A percentile compares a stretch with the other conserved stretches of the same genome.
Conservation (phyloP, 1,140 invertebrate genomes). For the Atta cephalotes region DNA sequence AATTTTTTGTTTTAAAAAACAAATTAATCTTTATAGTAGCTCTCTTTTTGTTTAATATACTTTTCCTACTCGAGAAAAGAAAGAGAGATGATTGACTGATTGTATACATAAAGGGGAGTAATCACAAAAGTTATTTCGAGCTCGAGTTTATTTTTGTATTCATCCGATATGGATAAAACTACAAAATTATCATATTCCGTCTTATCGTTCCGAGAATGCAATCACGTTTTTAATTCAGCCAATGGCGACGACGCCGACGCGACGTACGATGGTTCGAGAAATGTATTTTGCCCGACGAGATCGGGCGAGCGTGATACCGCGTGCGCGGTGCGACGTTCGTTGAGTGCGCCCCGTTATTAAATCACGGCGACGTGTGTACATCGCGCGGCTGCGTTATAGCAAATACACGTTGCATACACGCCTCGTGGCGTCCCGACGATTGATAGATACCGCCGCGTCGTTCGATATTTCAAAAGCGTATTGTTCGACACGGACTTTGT, state of each 20-base stretch:
- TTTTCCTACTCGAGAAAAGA: background rate
- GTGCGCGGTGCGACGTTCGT: background rate
- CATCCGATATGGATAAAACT: background rate
- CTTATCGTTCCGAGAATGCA: slow-evolving; percentile 7
- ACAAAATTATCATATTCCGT: slow-evolving; percentile 26
- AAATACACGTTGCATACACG: slow-evolving; percentile 25
- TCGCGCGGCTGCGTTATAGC: slow-evolving; percentile 31
- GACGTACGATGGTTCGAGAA: slow-evolving; percentile 18
- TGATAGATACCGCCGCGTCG: slow-evolving; percentile 37
- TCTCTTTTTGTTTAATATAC: background rate
- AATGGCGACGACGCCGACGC: background rate
- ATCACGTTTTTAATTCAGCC: slow-evolving; percentile 30
- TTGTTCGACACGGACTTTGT: slow-evolving; percentile 51
- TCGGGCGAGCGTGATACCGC: slow-evolving; percentile 24
- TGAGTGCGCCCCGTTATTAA: slow-evolving; percentile 38
- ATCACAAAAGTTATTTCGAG: slow-evolving; percentile 1
- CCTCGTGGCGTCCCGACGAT: slow-evolving; percentile 46
- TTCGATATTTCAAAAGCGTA: slow-evolving; percentile 56
- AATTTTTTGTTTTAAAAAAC: background rate
- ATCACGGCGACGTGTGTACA: slow-evolving; percentile 30
- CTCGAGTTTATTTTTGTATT: slow-evolving; percentile 24
- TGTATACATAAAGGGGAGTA: background rate
- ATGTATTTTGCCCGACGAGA: slow-evolving; percentile 35
- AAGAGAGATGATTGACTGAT: background rate
- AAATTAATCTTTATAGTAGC: background rate